phyloP scores from a whole-genome alignment of 2,797 vertebrate species.

The Enteromius mattozi region DNA sequence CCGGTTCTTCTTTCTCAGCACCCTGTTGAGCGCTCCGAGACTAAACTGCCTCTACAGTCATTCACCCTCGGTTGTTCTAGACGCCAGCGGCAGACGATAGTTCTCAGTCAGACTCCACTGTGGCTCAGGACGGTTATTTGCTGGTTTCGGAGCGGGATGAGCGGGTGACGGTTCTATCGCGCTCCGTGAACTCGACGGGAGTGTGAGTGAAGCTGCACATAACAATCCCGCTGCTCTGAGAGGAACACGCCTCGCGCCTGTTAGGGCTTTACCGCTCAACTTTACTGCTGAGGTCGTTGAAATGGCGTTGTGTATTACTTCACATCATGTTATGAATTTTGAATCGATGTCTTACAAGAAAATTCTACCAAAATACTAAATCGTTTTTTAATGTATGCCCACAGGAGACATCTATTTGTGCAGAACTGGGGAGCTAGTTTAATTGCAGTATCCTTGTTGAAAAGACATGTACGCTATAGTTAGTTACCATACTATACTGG shows the following conservation, averaged over 20 bases:
- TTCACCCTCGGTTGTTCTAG: constrained; percentile 10
- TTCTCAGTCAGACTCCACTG: neutral
- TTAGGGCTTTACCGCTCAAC: constrained; percentile 37
- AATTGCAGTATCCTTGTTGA: neutral
- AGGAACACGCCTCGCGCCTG: constrained; percentile 42
- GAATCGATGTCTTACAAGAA: neutral
- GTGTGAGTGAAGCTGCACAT: constrained; percentile 7
- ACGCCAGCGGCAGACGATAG: neutral
- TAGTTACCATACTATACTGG: neutral
- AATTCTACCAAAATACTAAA: neutral
- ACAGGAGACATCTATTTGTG: neutral
- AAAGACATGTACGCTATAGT: neutral
- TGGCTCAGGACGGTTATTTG: constrained; percentile 21
- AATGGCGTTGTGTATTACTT: neutral
- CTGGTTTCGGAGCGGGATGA: neutral
- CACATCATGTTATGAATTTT: neutral
- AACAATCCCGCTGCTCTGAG: constrained; percentile 24
- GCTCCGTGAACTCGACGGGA: constrained; percentile 7
- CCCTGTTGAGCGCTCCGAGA: constrained; percentile 61
- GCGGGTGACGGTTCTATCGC: neutral
- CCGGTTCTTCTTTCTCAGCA: constrained; percentile 57
- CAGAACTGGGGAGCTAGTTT: neutral
- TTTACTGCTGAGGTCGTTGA: constrained; percentile 6
- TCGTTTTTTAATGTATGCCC: neutral
- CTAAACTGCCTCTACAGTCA: constrained; percentile 16